Conservation (phyloP, 2,888 invertebrate genomes). For the Heliconius aoede region DNA sequence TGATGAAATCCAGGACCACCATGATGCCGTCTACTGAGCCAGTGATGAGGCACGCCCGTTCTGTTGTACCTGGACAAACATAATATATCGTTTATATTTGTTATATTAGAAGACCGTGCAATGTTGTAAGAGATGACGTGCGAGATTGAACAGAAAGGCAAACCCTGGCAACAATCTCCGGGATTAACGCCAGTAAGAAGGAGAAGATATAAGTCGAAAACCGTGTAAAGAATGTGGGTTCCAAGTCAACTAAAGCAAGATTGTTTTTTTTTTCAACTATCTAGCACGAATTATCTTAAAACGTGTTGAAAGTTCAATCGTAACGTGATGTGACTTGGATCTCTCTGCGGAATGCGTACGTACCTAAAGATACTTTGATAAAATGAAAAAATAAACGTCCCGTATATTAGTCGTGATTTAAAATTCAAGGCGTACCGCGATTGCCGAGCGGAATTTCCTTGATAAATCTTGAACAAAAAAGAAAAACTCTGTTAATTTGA, state of each 20-base stretch:
- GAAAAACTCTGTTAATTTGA: not conserved
- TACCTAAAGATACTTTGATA: not conserved
- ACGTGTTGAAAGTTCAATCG: not conserved
- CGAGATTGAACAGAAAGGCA: too few relatives aligned
- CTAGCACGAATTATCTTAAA: not conserved
- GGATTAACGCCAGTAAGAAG: too few relatives aligned
- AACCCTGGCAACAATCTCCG: too few relatives aligned
- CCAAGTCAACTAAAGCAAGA: not conserved
- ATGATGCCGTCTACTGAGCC: conserved; percentile 95
- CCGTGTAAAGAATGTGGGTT: not conserved
- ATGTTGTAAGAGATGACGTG: too few relatives aligned
- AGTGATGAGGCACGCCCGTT: conserved; percentile 96
- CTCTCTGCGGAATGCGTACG: not conserved
- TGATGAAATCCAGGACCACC: conserved; percentile 95
- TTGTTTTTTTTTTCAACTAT: not conserved
- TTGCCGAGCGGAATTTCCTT: conserved; percentile 15
- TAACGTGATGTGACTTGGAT: not conserved
- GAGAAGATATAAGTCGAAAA: not conserved
- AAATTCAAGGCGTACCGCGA: conserved; percentile 3
- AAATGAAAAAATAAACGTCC: not conserved
- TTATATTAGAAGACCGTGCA: not conserved
- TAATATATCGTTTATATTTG: not conserved
- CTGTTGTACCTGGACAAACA: conserved; percentile 90
- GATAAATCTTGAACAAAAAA: not conserved
- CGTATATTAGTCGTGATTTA: not conserved